Evolutionary conservation across 2,797 vertebrate species (phyloP).

Genomic region (Dipus sagitta): DNA sequence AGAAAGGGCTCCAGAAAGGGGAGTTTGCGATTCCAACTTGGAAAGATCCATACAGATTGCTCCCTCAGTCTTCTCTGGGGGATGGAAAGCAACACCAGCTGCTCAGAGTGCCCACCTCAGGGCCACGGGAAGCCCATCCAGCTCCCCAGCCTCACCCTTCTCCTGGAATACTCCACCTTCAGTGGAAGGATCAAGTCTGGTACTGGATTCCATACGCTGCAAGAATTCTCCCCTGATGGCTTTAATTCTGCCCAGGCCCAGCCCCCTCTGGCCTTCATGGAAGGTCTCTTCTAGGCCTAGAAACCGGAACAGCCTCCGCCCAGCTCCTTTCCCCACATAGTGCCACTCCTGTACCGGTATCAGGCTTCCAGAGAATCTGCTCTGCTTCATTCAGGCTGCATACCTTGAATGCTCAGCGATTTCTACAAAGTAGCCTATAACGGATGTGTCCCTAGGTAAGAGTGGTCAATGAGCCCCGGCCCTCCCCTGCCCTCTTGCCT

Average conservation of each 20-base stretch:
- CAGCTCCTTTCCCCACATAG: not conserved
- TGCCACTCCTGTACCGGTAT: not conserved
- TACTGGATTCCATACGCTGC: not conserved
- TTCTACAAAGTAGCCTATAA: not conserved
- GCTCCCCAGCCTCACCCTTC: not conserved
- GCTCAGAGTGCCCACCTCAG: not conserved
- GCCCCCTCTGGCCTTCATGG: not conserved
- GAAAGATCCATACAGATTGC: not conserved
- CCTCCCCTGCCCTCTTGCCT: not conserved
- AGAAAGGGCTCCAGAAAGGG: not conserved
- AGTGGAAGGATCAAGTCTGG: not conserved
- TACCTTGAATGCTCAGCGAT: not conserved
- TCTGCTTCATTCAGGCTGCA: no score
- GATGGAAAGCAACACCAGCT: not conserved
- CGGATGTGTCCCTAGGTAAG: not conserved
- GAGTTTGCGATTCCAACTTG: not conserved
- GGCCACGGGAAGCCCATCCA: not conserved
- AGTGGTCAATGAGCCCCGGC: not conserved
- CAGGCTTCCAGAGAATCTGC: accelerated
- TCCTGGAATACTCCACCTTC: not conserved
- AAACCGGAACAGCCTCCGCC: not conserved
- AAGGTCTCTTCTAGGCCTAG: not conserved
- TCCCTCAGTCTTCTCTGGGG: not conserved
- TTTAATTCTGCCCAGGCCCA: not conserved
- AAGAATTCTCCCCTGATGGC: not conserved